Conservation (phyloP, 2,113 vertebrate genomes). For the Otocyon megalotis region DNA sequence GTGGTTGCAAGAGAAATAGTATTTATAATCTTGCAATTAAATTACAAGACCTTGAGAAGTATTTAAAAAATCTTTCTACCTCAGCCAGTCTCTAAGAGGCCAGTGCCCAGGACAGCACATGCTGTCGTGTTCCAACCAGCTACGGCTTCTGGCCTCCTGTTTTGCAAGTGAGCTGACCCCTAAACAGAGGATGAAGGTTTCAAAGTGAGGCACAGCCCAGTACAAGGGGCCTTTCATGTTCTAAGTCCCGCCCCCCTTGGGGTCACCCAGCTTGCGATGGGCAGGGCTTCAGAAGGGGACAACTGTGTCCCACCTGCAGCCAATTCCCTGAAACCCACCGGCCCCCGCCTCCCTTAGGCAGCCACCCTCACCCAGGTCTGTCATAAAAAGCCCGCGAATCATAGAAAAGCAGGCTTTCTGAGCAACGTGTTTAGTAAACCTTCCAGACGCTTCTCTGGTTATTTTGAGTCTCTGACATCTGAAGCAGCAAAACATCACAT, state of each 20-base stretch:
- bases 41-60: neutral
- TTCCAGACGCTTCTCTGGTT: neutral
- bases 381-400: neutral
- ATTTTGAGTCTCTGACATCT: constrained; percentile 34
- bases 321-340: neutral
- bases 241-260: neutral
- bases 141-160: neutral
- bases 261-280: neutral
- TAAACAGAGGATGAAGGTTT: neutral
- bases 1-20: neutral
- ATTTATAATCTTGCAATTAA: neutral
- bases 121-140: neutral
- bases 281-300: neutral
- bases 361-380: neutral
- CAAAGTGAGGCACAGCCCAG: neutral
- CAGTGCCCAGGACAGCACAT: neutral
- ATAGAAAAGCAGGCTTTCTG: constrained; percentile 4
- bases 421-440: constrained; percentile 6
- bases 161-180: neutral
- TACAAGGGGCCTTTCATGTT: neutral
- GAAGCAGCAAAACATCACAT: constrained; percentile 64
- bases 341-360: accelerated
- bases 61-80: neutral
- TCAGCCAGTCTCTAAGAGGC: neutral
- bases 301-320: accelerated